A percentile compares a stretch with the other conserved stretches of the same genome.
These are phyloP conservation scores for Caprella mutica DNA, from an alignment of 2,888 invertebrate species.

Conservation along the genomic window DNA sequence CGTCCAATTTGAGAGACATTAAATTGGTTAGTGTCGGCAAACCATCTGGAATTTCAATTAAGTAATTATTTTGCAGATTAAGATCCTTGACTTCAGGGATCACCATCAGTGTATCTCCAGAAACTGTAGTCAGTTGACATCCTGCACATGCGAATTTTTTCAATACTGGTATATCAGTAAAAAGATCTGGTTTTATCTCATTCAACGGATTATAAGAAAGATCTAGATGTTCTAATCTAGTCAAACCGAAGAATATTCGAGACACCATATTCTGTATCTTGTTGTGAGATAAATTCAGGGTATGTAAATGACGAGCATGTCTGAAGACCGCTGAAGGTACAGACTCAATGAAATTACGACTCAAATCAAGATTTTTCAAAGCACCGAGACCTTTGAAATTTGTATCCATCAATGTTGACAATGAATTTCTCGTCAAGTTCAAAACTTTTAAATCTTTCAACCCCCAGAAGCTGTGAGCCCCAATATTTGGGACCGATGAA, in stretches of 20 bases:
- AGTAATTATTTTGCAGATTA: slow-evolving; percentile 34
- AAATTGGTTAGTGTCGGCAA: slow-evolving; percentile 21
- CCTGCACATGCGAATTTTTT: slow-evolving; percentile 58
- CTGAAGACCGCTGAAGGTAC: slow-evolving; percentile 65
- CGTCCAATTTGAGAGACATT: slow-evolving; percentile 49
- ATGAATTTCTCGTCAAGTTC: slow-evolving; percentile 62
- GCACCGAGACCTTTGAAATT: slow-evolving; percentile 67
- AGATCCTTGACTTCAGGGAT: slow-evolving; percentile 35
- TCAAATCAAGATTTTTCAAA: slow-evolving; percentile 57
- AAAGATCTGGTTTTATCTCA: slow-evolving; percentile 60
- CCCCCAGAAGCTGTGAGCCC: slow-evolving; percentile 70
- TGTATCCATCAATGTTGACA: slow-evolving; percentile 54
- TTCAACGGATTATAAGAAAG: slow-evolving; percentile 61
- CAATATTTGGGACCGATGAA: slow-evolving; percentile 64
- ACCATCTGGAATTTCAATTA: slow-evolving; percentile 24
- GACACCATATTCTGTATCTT: slow-evolving; percentile 36
- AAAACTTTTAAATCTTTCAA: slow-evolving; percentile 49
- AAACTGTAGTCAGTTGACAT: slow-evolving; percentile 60
- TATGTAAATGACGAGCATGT: slow-evolving; percentile 56
- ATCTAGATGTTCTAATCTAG: slow-evolving; percentile 58
- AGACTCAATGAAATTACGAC: slow-evolving; percentile 60
- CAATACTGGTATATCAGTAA: slow-evolving; percentile 50
- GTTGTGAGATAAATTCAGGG: slow-evolving; percentile 39
- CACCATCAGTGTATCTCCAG: slow-evolving; percentile 59
- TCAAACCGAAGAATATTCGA: slow-evolving; percentile 59